Percentiles rank a stretch among this genome's conserved stretches.
These are phyloP conservation scores for Ameiurus melas DNA, from an alignment of 2,113 vertebrate species.

Conservation along the genomic window DNA sequence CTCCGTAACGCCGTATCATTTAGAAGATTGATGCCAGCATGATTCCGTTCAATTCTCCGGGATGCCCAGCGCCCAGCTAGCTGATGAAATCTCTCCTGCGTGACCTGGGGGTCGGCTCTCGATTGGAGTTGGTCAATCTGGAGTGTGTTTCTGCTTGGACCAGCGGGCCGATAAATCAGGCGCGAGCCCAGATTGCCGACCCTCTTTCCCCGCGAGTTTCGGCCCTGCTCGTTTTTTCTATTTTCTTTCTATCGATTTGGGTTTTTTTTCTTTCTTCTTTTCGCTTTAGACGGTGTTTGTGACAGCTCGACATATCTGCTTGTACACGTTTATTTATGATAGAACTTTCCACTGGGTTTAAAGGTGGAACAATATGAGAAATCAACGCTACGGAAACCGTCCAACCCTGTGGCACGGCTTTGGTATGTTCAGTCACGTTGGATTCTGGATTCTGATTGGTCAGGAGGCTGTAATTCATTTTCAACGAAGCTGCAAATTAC, in stretches of 20 bases:
- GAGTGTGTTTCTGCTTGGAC: conserved; percentile 66
- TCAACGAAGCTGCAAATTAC: neutral
- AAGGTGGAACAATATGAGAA: neutral
- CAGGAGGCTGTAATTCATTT: neutral
- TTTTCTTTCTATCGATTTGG: conserved; percentile 8
- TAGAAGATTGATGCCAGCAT: conserved; percentile 63
- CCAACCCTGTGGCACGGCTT: neutral
- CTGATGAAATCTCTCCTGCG: conserved; percentile 67
- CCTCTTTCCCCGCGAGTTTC: conserved; percentile 19
- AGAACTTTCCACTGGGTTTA: conserved; percentile 14
- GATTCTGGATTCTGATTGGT: neutral
- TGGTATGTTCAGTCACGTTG: neutral
- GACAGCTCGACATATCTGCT: conserved; percentile 34
- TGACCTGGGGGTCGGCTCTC: conserved; percentile 70
- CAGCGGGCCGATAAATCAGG: conserved; percentile 68
- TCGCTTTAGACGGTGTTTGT: conserved; percentile 31
- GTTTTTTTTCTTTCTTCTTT: neutral
- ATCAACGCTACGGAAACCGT: neutral
- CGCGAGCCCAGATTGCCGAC: conserved; percentile 37
- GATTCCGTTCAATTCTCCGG: conserved; percentile 47
- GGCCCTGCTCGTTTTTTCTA: neutral
- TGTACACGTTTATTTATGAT: conserved; percentile 9
- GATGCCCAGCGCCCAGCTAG: conserved; percentile 52
- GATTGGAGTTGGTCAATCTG: conserved; percentile 75
- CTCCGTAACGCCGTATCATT: conserved; percentile 59